Evolutionary conservation across 2,797 vertebrate species (phyloP).

Genomic region (Sebastes melanostomus): DNA sequence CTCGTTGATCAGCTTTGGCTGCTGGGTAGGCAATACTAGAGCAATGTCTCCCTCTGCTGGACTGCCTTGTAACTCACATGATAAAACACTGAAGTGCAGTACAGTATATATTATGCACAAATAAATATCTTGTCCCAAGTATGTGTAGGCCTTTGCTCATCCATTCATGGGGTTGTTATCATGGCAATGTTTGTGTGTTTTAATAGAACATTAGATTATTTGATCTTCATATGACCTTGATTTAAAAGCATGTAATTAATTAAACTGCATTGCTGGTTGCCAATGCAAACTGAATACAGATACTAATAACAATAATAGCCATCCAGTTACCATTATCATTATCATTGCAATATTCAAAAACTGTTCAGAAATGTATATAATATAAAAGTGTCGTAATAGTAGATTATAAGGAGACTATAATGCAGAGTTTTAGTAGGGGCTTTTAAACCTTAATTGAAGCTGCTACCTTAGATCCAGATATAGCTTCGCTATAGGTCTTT

Average conservation of each 20-base stretch:
- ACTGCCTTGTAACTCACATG: neutral
- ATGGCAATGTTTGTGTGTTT: neutral
- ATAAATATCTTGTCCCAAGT: neutral
- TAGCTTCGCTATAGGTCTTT: neutral
- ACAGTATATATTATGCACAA: neutral
- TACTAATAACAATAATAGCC: neutral
- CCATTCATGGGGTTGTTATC: neutral
- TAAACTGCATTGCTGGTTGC: neutral
- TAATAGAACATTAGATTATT: neutral
- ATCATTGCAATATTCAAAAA: neutral
- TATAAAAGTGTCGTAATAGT: neutral
- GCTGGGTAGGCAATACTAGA: neutral
- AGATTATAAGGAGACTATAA: neutral
- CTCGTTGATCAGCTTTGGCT: neutral
- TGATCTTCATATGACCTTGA: neutral
- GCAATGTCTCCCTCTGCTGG: slow-evolving; percentile 33
- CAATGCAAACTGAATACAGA: neutral
- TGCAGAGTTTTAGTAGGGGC: neutral
- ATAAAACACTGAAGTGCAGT: neutral
- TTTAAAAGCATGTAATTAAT: neutral
- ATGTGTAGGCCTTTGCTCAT: neutral
- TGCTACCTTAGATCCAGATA: neutral
- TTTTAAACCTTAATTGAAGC: neutral
- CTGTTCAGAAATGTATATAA: neutral
- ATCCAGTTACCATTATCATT: neutral